These are phyloP conservation scores for Unio pictorum DNA, from an alignment of 2,888 invertebrate species.

Conservation along the genomic window DNA sequence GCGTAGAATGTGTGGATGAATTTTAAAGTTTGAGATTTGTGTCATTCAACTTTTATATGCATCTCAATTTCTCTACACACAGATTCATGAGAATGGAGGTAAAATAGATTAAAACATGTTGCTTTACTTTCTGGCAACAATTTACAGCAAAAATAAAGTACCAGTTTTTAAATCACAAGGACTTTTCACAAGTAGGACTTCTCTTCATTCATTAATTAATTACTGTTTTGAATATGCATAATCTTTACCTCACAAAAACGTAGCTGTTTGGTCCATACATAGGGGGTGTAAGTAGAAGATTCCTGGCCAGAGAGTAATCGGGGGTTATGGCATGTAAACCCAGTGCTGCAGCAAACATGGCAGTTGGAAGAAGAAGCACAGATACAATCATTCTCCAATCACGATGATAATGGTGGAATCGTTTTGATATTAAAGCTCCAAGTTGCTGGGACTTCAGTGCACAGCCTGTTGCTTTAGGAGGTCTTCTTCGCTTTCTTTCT, in stretches of 20 bases:
- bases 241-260: slow-evolving; percentile 61
- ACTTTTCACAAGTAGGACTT: no score
- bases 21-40: no score
- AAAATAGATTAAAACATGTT: slow-evolving; percentile 19
- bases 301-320: slow-evolving; percentile 45
- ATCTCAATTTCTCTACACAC: slow-evolving; percentile 20
- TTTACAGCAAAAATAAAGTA: no score
- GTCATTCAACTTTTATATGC: no score
- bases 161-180: no score
- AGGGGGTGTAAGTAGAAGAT: slow-evolving; percentile 63
- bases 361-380: slow-evolving; percentile 66
- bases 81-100: no score
- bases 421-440: slow-evolving; percentile 66
- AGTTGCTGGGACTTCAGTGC: slow-evolving; percentile 28
- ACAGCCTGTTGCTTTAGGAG: no score
- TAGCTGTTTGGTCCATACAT: slow-evolving; percentile 67
- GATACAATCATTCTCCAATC: slow-evolving; percentile 67
- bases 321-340: slow-evolving; percentile 67
- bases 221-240: no score
- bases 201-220: no score
- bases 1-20: no score
- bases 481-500: no score
- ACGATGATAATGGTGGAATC: slow-evolving; percentile 69
- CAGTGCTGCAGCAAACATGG: slow-evolving; percentile 68
- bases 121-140: no score